A percentile compares a stretch with the other conserved stretches of the same genome.
phyloP scores from a whole-genome alignment of 2,888 invertebrate genomes.

The Tenthredo scrophulariae region DNA sequence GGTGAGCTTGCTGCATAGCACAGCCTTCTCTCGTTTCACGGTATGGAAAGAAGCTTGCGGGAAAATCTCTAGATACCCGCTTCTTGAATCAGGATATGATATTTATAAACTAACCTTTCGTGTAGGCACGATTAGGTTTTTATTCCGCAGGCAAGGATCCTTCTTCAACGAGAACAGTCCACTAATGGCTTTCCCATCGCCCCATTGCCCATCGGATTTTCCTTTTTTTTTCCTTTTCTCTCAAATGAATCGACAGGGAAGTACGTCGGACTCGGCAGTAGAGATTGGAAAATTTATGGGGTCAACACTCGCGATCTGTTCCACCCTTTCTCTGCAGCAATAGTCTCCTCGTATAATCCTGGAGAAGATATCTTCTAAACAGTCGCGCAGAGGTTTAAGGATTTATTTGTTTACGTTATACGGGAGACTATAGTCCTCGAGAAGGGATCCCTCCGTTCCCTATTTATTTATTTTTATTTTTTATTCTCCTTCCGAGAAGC shows the following conservation, averaged over 20 bases:
- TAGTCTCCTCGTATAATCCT: conserved; percentile 19
- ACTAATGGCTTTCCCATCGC: background rate
- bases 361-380: conserved; percentile 31
- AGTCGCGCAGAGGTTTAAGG: background rate
- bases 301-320: conserved; percentile 44
- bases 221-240: background rate
- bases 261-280: background rate
- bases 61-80: conserved; percentile 59
- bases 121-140: background rate
- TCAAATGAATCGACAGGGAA: conserved; percentile 18
- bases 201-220: background rate
- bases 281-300: conserved; percentile 44
- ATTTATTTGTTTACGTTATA: conserved; percentile 50
- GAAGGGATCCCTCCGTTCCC: background rate
- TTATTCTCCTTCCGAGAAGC: background rate
- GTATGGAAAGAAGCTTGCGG: conserved; percentile 60
- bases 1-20: conserved; percentile 64
- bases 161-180: background rate
- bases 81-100: conserved; percentile 12
- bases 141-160: background rate
- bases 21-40: conserved; percentile 65
- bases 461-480: background rate
- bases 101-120: conserved; percentile 3
- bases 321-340: conserved; percentile 24
- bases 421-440: background rate